Evolutionary conservation across 2,797 vertebrate species (phyloP).

Genomic region (Cheirogaleus major): DNA sequence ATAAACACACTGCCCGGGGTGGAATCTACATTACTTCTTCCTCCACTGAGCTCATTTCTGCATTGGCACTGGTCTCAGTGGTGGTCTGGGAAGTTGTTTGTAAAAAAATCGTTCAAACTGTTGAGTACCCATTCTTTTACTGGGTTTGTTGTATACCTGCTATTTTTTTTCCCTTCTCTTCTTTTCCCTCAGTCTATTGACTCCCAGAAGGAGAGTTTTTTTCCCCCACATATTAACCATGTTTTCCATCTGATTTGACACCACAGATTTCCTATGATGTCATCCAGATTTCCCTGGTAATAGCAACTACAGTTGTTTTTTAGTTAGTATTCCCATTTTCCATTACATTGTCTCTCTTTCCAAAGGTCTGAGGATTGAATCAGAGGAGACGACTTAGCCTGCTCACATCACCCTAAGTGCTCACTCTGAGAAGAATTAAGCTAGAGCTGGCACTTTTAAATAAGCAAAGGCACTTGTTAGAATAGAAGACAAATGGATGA

Average conservation of each 20-base stretch:
- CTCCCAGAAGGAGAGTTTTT: neutral
- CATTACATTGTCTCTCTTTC: neutral
- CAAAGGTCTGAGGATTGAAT: slow-evolving; percentile 4
- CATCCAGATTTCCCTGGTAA: neutral
- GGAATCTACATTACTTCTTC: neutral
- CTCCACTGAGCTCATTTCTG: neutral
- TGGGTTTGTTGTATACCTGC: neutral
- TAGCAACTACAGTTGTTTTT: neutral
- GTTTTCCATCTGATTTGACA: neutral
- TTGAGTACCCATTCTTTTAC: neutral
- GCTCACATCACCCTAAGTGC: slow-evolving; percentile 19
- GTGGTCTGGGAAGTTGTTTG: neutral
- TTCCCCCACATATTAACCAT: neutral
- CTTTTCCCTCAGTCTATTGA: neutral
- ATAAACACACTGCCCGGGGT: neutral
- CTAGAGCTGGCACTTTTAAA: slow-evolving; percentile 76
- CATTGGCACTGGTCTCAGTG: neutral
- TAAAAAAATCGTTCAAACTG: neutral
- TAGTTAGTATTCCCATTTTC: neutral
- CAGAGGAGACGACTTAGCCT: neutral
- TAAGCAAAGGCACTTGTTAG: slow-evolving; percentile 71
- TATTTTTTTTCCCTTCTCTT: neutral
- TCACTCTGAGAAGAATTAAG: slow-evolving; percentile 52
- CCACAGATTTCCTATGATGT: neutral
- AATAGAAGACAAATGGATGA: slow-evolving; percentile 61